phyloP scores from a whole-genome alignment of 2,113 vertebrate species.

The Lontra canadensis region DNA sequence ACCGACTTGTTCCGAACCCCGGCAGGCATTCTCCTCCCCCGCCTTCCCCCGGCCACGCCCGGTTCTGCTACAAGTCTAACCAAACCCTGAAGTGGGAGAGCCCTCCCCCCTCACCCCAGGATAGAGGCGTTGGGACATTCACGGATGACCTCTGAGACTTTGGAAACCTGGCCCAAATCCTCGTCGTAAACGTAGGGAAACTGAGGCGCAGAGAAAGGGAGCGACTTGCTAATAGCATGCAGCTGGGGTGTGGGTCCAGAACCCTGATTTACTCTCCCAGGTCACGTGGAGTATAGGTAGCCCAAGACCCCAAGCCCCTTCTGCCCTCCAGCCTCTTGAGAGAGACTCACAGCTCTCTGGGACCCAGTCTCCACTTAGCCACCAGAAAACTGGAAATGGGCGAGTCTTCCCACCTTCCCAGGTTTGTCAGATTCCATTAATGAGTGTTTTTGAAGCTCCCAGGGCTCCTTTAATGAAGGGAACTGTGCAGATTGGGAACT shows the following conservation, averaged over 20 bases:
- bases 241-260: background rate
- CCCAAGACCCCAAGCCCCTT: background rate
- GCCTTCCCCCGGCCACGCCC: background rate
- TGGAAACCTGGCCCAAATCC: background rate
- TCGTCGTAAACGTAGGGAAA: background rate
- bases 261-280: background rate
- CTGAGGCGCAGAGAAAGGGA: background rate
- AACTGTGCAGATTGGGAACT: conserved; percentile 71
- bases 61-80: background rate
- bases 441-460: conserved; percentile 75
- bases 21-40: background rate
- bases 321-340: background rate
- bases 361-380: background rate
- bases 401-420: conserved; percentile 56
- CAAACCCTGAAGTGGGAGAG: background rate
- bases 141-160: background rate
- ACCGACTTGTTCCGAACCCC: background rate
- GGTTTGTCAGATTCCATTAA: conserved; percentile 76
- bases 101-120: background rate
- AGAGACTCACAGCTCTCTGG: background rate
- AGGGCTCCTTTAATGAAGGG: conserved; percentile 70
- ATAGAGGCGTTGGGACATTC: background rate
- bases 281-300: background rate
- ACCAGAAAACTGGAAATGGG: conserved; percentile 50
- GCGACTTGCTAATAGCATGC: background rate